Conservation (phyloP, 2,113 vertebrate genomes). For the Nesoenas mayeri region DNA sequence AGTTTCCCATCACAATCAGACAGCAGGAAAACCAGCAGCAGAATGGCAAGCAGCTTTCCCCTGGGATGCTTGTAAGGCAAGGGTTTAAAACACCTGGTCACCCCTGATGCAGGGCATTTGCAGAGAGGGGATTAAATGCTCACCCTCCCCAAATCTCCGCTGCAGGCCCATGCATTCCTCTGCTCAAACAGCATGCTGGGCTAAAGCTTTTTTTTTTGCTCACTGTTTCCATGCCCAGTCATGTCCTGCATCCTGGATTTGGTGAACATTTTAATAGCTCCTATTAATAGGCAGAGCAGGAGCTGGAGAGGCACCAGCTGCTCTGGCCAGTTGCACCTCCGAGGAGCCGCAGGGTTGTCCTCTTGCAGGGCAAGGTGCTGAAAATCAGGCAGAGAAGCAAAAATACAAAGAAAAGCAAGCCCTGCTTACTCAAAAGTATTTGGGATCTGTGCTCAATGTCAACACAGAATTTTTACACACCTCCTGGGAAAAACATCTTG, state of each 20-base stretch:
- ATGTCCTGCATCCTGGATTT: background rate
- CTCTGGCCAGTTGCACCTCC: background rate
- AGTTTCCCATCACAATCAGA: background rate
- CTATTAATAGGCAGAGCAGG: background rate
- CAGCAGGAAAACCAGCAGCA: background rate
- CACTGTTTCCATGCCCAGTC: background rate
- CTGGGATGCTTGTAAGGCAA: fast-evolving
- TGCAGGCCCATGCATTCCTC: slow-evolving; percentile 20
- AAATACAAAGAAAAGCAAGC: background rate
- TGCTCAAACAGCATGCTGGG: background rate
- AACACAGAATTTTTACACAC: fast-evolving
- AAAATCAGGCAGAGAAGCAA: background rate
- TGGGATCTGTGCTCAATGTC: background rate
- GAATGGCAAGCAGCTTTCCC: background rate
- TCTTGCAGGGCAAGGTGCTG: fast-evolving
- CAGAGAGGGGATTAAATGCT: background rate
- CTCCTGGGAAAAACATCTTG: background rate
- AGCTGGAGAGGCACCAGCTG: background rate
- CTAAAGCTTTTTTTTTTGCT: background rate
- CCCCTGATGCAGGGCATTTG: fast-evolving
- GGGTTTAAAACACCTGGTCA: background rate
- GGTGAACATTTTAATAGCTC: background rate
- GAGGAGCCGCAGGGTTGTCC: background rate
- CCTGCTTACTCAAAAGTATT: background rate
- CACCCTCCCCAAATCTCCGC: background rate